phyloP scores from a whole-genome alignment of 1,140 invertebrate genomes.

The Hormaphis cornu region DNA sequence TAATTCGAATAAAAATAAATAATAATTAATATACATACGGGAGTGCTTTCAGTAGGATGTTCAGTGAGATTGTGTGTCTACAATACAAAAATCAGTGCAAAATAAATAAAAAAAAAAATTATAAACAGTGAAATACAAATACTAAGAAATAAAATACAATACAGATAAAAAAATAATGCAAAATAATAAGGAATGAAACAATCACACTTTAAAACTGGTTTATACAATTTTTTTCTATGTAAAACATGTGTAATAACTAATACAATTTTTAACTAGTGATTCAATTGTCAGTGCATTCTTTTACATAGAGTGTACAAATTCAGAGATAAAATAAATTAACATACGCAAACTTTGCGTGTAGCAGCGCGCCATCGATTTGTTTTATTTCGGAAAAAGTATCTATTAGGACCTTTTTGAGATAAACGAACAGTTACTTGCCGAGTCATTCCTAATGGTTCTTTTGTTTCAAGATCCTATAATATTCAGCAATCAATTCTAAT shows the following conservation, averaged over 20 bases:
- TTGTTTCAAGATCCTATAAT: constrained; percentile 36
- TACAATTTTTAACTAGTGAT: neutral
- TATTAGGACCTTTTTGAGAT: constrained; percentile 37
- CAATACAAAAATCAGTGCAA: constrained; percentile 20
- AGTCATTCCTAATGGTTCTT: constrained; percentile 38
- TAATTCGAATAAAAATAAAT: neutral
- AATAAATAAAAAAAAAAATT: neutral
- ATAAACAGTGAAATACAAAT: neutral
- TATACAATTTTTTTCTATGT: too few relatives aligned
- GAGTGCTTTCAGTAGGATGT: constrained; percentile 7
- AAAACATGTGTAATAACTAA: too few relatives aligned
- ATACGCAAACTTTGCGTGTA: constrained; percentile 56
- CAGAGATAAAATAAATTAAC: constrained; percentile 39
- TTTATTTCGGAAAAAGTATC: constrained; percentile 38
- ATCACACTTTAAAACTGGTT: too few relatives aligned
- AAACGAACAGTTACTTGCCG: constrained; percentile 38
- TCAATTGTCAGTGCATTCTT: constrained; percentile 8
- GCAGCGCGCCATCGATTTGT: constrained; percentile 51
- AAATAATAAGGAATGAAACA: too few relatives aligned
- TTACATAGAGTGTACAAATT: neutral
- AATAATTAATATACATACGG: constrained; percentile 16
- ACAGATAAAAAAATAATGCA: neutral
- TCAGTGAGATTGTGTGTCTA: constrained; percentile 9
- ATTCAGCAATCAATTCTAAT: neutral
- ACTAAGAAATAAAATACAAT: neutral